phyloP scores from a whole-genome alignment of 1,140 invertebrate genomes.

The Pogonomyrmex barbatus region DNA sequence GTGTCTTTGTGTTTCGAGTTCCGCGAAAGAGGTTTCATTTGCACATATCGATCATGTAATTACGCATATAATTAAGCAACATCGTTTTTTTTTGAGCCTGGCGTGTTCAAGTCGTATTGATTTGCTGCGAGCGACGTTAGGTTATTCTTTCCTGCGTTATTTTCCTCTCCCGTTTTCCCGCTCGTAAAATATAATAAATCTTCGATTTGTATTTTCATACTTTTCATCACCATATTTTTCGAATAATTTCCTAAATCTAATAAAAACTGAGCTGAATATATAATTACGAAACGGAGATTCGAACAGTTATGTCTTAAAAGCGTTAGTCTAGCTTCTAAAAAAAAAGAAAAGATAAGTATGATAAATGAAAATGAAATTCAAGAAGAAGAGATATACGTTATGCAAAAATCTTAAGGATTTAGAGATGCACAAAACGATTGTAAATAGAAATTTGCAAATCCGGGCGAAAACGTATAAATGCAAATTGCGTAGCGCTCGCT shows the following conservation, averaged over 20 bases:
- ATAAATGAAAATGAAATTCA: background rate
- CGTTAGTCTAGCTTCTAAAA: background rate
- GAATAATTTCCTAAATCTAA: background rate
- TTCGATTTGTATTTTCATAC: background rate
- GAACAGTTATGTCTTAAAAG: background rate
- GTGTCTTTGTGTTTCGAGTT: background rate
- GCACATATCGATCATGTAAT: slow-evolving; percentile 14
- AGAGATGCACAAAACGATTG: background rate
- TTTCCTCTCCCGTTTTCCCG: background rate
- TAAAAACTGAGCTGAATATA: background rate
- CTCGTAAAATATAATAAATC: background rate
- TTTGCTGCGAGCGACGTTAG: too few relatives aligned
- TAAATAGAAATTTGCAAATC: background rate
- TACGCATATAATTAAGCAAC: background rate
- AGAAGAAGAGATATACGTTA: background rate
- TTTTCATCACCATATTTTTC: background rate
- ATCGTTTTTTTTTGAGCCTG: background rate
- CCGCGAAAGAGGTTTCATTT: background rate
- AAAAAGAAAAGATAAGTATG: background rate
- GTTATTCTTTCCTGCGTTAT: background rate
- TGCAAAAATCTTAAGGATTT: background rate
- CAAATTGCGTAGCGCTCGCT: background rate
- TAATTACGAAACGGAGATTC: background rate
- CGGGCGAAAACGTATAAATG: background rate
- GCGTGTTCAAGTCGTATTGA: background rate